phyloP scores from a whole-genome alignment of 2,888 invertebrate genomes.

The Choristoneura rosaceana region DNA sequence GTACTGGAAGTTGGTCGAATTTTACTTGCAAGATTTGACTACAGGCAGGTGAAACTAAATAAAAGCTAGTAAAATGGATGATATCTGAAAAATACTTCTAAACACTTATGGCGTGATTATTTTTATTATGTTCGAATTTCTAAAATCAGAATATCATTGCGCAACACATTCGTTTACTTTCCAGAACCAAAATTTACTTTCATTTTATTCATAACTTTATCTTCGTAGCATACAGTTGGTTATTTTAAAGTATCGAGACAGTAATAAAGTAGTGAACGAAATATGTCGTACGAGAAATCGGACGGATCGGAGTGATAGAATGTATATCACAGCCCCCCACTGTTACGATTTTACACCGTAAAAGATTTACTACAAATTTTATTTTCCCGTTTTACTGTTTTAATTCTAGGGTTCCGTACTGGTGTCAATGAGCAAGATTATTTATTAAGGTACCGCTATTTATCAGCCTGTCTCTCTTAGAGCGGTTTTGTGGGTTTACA shows the following conservation, averaged over 20 bases:
- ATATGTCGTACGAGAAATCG: slow-evolving; percentile 11
- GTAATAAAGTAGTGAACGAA: slow-evolving; percentile 16
- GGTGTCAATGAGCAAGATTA: too few species aligned
- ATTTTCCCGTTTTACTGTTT: slow-evolving; percentile 42
- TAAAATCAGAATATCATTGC: slow-evolving; percentile 44
- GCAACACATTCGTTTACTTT: slow-evolving; percentile 34
- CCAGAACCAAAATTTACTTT: slow-evolving; percentile 5
- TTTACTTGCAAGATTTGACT: too few species aligned
- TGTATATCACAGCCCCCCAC: slow-evolving; percentile 47
- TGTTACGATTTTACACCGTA: slow-evolving; percentile 55
- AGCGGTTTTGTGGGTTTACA: too few species aligned
- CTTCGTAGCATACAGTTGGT: not conserved
- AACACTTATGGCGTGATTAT: slow-evolving; percentile 30
- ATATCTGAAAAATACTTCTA: too few species aligned
- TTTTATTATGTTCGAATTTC: slow-evolving; percentile 44
- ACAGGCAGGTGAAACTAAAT: too few species aligned
- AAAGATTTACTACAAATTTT: slow-evolving; percentile 55
- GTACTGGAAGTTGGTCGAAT: too few species aligned
- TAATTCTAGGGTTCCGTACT: not conserved
- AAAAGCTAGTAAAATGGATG: too few species aligned
- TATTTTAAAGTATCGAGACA: not conserved
- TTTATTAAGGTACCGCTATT: too few species aligned
- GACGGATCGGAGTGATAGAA: not conserved
- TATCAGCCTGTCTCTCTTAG: too few species aligned
- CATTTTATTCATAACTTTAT: not conserved